phyloP scores from a whole-genome alignment of 1,140 invertebrate genomes.

The Neodiprion fabricii region DNA sequence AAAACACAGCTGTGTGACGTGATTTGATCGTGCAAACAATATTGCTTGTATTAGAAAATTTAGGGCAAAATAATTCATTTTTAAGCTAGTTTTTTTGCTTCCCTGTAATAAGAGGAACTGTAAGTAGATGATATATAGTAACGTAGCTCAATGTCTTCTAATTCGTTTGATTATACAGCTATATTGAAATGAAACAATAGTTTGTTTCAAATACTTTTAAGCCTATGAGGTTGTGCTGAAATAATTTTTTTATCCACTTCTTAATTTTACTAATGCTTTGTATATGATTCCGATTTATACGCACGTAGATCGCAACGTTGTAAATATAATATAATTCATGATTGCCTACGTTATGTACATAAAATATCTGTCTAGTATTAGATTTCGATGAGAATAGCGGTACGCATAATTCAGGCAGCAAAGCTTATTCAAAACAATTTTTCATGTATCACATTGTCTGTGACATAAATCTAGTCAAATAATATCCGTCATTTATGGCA shows the following conservation, averaged over 20 bases:
- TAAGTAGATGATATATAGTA: not conserved
- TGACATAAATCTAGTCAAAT: not conserved
- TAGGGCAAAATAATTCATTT: not conserved
- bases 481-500: not conserved
- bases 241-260: not conserved
- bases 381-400: not conserved
- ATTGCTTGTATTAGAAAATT: not conserved
- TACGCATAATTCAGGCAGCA: conserved; percentile 1
- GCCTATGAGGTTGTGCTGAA: not conserved
- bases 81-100: not conserved
- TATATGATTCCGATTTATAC: not conserved
- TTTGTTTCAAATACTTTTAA: not conserved
- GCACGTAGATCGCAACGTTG: not conserved
- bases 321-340: not conserved
- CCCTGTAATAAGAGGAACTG: not conserved
- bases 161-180: not conserved
- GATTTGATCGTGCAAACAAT: not conserved
- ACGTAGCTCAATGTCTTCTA: not conserved
- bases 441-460: not conserved
- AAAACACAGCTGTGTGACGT: not conserved
- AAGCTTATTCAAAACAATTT: not conserved
- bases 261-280: not conserved
- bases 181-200: not conserved
- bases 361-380: conserved; percentile 25
- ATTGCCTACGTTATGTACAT: conserved; percentile 26